Evolutionary conservation across 2,888 invertebrate species (phyloP), one percentile per base, ranked within the genome.

Genomic region (Mylabris sibirica): DNA sequence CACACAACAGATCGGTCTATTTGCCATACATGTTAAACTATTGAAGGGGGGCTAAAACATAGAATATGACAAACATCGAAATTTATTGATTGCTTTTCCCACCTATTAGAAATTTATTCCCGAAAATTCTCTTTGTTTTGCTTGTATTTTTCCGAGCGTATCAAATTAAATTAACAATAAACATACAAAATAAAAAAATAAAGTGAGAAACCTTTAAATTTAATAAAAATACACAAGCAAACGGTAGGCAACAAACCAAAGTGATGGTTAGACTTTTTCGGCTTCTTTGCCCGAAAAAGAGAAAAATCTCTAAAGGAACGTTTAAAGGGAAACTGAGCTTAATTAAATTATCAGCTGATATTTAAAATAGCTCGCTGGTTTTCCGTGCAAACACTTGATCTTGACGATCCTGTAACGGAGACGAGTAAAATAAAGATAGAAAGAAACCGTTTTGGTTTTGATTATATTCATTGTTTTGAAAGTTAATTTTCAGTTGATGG

Each of bases 271-370:
- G 77, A 77, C 79, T 79, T 79, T 81, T 79, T 78, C 74, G 79
- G 79, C 80, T 80, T 79, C 78, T 77, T 79, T 76, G 77, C 77
- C 77, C 77, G 79, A 78, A 80, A 79, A 81, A 79, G 78, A 78
- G 77, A 17, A 53, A 53, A 53, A 53, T 53, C 49, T 53, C 20
- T 53, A 22, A 22, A 53, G 49, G 49, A 53, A 53, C 79, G 80
- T 79, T 80, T 81, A 77, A 80, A 80, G 81, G 81, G 82, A 80
- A 81, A 53, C 49, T 22, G 49, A 80, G 81, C 84, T 84, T 85
- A 84, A 85, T 84, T 84, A 84, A 85, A 85, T 84, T 84, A 85
- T 84, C 84, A 82, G 83, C 82, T 83, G 84, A 84, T 84, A 84
- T 84, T 84, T 83, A 83, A 83, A 83, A 81, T 83, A 78, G 81